Percentiles rank a stretch among this genome's conserved stretches.
Evolutionary conservation across 1,140 invertebrate genomes (phyloP).

Genomic region (Conus betulinus): DNA sequence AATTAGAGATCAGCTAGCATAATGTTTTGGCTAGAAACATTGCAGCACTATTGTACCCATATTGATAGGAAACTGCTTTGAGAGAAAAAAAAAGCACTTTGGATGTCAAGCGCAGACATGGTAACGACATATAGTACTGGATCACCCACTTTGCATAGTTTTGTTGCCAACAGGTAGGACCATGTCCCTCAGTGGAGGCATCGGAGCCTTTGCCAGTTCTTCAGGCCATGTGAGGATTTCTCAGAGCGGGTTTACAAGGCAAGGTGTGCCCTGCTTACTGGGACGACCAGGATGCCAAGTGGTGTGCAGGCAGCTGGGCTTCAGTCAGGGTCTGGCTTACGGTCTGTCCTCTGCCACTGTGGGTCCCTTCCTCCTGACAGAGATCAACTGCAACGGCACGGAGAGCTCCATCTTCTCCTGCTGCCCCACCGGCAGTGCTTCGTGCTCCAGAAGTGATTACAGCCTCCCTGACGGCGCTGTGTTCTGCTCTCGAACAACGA

Average conservation of each 20-base stretch:
- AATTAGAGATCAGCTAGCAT: too few species aligned
- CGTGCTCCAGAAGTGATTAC: slow-evolving; percentile 38
- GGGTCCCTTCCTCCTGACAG: slow-evolving; percentile 50
- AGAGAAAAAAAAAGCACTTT: too few species aligned
- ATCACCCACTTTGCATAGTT: too few species aligned
- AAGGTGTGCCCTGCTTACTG: slow-evolving; percentile 87
- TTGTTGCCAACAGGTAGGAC: too few species aligned
- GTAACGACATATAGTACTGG: too few species aligned
- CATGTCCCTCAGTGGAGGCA: slow-evolving; percentile 53
- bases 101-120: too few species aligned
- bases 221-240: slow-evolving; percentile 83
- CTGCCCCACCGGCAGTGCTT: slow-evolving; percentile 44
- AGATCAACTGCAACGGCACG: slow-evolving; percentile 51
- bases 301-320: slow-evolving; percentile 83
- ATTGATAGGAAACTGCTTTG: too few species aligned
- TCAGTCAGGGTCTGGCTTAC: slow-evolving; percentile 48
- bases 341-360: slow-evolving; percentile 24
- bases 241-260: slow-evolving; percentile 83
- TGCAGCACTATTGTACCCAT: too few species aligned
- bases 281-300: slow-evolving; percentile 83
- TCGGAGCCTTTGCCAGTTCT: slow-evolving; percentile 30
- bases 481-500: too few species aligned
- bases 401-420: slow-evolving; percentile 48
- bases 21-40: too few species aligned
- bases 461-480: too few species aligned